phyloP scores from a whole-genome alignment of 2,888 invertebrate species.

The Heliconius ethilla region DNA sequence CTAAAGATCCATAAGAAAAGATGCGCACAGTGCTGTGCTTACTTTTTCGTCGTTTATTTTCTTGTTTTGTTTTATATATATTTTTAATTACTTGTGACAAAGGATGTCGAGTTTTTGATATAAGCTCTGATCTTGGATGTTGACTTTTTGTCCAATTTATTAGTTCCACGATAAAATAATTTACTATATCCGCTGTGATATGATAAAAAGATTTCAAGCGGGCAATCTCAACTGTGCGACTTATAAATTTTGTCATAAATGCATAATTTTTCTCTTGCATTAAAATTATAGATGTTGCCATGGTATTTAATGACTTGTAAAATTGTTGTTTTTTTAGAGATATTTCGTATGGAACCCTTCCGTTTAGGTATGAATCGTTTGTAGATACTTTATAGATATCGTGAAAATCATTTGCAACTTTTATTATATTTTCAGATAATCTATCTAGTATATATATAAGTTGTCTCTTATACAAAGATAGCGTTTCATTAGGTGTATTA shows the following conservation, averaged over 20 bases:
- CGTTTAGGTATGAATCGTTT: not conserved
- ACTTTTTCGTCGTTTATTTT: not conserved
- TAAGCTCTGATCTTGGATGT: not conserved
- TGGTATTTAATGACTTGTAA: slow-evolving; percentile 54
- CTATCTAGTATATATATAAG: slow-evolving; percentile 27
- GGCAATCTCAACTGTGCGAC: slow-evolving; percentile 43
- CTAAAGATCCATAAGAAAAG: slow-evolving; percentile 32
- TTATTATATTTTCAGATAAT: slow-evolving; percentile 42
- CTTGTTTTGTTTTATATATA: not conserved
- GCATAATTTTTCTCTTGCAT: slow-evolving; percentile 51
- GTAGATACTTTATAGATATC: not conserved
- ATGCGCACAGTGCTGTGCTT: not conserved
- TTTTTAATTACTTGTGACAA: not conserved
- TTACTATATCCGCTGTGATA: slow-evolving; percentile 3
- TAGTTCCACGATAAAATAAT: slow-evolving; percentile 10
- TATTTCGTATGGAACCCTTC: not conserved
- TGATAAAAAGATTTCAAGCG: slow-evolving; percentile 1
- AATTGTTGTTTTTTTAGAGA: slow-evolving; percentile 46
- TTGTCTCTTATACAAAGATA: slow-evolving; percentile 3
- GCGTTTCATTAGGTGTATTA: not conserved
- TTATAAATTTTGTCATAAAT: slow-evolving; percentile 51
- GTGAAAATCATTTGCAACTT: slow-evolving; percentile 26
- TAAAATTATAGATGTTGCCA: slow-evolving; percentile 52
- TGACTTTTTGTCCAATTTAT: slow-evolving; percentile 29
- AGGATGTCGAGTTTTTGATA: not conserved